A percentile compares a stretch with the other conserved stretches of the same genome.
Conservation (phyloP, 2,113 vertebrate genomes). For the Seriola dumerili region DNA sequence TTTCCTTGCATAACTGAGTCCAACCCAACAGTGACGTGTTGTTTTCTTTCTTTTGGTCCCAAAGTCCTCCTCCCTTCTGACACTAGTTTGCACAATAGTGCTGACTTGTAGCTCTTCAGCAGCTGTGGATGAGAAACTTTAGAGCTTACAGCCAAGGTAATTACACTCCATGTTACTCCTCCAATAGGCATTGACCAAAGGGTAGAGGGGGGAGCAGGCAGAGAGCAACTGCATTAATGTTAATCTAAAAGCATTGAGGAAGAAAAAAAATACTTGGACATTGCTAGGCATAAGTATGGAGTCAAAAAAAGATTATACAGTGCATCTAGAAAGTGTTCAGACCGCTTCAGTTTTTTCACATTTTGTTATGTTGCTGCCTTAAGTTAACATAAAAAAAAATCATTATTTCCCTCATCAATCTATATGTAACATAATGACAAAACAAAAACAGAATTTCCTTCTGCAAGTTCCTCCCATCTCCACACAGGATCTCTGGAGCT, state of each 20-base stretch:
- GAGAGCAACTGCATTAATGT: slow-evolving; percentile 19
- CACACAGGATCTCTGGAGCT: too few species aligned
- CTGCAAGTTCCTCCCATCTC: too few species aligned
- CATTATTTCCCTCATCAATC: too few species aligned
- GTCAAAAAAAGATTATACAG: too few species aligned
- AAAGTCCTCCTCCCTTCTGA: not conserved
- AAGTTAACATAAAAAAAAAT: too few species aligned
- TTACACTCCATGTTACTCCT: slow-evolving; percentile 20
- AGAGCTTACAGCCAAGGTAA: slow-evolving; percentile 23
- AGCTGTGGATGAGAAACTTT: slow-evolving; percentile 15
- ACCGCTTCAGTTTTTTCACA: too few species aligned
- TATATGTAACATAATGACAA: too few species aligned
- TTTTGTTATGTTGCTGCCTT: too few species aligned
- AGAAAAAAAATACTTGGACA: not conserved
- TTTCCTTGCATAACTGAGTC: not conserved
- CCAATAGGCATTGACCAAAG: slow-evolving; percentile 19
- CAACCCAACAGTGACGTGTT: not conserved
- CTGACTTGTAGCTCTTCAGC: slow-evolving; percentile 8
- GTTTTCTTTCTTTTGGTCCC: too few species aligned
- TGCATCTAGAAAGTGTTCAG: too few species aligned
- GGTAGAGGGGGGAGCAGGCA: not conserved
- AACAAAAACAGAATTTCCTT: too few species aligned
- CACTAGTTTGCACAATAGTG: slow-evolving; percentile 2
- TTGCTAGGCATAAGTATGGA: too few species aligned
- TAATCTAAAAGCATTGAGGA: slow-evolving; percentile 14